These are phyloP conservation scores for Babyrousa celebensis DNA, from an alignment of 2,797 vertebrate genomes.

Conservation along the genomic window DNA sequence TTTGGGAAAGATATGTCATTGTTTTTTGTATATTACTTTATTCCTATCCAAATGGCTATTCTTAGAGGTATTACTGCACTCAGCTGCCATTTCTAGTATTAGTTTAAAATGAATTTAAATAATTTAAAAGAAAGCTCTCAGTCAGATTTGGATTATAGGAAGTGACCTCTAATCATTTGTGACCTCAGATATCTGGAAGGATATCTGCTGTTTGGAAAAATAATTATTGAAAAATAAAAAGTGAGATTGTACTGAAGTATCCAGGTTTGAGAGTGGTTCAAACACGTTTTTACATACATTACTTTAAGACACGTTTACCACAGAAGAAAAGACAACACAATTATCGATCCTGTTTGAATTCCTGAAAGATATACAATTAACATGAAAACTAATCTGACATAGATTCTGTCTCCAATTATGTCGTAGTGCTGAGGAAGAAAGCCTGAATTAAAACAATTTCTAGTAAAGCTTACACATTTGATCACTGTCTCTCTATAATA, in stretches of 20 bases:
- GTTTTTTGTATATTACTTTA: conserved; percentile 75
- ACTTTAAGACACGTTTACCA: background rate
- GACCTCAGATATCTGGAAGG: conserved; percentile 22
- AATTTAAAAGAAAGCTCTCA: conserved; percentile 80
- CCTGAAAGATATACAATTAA: conserved; percentile 68
- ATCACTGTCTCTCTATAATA: conserved; percentile 39
- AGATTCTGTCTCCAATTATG: conserved; percentile 74
- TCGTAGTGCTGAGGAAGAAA: conserved; percentile 60
- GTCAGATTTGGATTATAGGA: conserved; percentile 76
- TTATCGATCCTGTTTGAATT: conserved; percentile 59
- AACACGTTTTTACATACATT: conserved; percentile 8
- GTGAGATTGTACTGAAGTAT: background rate
- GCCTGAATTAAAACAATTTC: conserved; percentile 70
- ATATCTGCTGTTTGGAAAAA: conserved; percentile 55
- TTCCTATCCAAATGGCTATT: conserved; percentile 54
- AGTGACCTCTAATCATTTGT: conserved; percentile 67
- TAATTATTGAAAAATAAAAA: conserved; percentile 20
- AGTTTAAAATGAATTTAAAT: conserved; percentile 82
- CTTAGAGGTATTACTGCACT: conserved; percentile 34
- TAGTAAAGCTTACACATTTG: conserved; percentile 70
- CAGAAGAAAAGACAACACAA: conserved; percentile 58
- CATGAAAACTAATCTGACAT: conserved; percentile 69
- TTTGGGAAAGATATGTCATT: conserved; percentile 48
- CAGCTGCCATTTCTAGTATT: conserved; percentile 70
- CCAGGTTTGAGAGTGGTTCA: conserved; percentile 33